Evolutionary conservation across 2,797 vertebrate genomes (phyloP).

Genomic region (Neostethus bicornis): DNA sequence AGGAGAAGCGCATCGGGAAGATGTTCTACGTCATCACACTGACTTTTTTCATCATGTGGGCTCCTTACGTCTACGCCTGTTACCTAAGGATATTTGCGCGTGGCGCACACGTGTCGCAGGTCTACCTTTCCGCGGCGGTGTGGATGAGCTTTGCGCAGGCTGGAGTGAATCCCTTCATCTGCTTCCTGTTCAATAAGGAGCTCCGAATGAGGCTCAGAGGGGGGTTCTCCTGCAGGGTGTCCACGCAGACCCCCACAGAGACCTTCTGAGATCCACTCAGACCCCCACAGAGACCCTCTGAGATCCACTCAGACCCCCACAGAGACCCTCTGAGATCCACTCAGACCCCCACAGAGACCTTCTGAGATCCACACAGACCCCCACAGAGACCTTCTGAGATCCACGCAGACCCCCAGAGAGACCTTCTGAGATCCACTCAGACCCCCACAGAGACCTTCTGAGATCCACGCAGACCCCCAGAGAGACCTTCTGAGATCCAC

Average conservation of each 20-base stretch:
- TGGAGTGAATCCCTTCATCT: conserved; percentile 92
- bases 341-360: no score
- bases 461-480: no score
- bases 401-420: no score
- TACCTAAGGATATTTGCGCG: conserved; percentile 91
- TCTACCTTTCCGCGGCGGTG: conserved; percentile 90
- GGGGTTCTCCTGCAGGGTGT: conserved; percentile 88
- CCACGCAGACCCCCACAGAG: conserved; percentile 88
- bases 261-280: conserved; percentile 86
- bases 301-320: no score
- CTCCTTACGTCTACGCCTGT: conserved; percentile 92
- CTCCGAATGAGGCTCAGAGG: conserved; percentile 89
- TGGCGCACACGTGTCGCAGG: conserved; percentile 86
- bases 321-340: no score
- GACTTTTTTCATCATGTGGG: conserved; percentile 91
- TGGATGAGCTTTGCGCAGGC: conserved; percentile 97
- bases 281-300: no score
- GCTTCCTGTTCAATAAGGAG: conserved; percentile 95
- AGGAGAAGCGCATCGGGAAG: conserved; percentile 93
- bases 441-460: no score
- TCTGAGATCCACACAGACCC: no score
- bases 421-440: no score
- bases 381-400: no score
- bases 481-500: no score
- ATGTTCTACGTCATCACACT: conserved; percentile 97